These are phyloP conservation scores for Acromyrmex echinatior DNA, from an alignment of 1,140 invertebrate species.

Conservation along the genomic window DNA sequence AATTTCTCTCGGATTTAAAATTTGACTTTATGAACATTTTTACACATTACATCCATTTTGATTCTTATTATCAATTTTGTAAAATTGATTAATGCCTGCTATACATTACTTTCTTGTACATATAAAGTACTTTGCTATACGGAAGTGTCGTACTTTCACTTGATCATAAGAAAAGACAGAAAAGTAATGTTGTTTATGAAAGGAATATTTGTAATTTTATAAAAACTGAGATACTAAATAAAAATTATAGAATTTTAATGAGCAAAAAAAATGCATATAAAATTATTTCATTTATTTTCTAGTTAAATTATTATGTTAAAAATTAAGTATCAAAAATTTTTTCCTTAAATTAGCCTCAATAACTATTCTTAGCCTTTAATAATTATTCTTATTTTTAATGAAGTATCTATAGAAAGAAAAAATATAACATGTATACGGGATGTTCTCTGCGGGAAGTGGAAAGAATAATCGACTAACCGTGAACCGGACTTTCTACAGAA, in stretches of 20 bases:
- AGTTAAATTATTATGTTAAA: not conserved
- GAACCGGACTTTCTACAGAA: not conserved
- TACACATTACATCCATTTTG: not conserved
- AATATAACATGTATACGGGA: no score
- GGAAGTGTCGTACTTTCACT: not conserved
- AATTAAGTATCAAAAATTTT: not conserved
- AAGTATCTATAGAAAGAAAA: not conserved
- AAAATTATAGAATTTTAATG: not conserved
- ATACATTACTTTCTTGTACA: not conserved
- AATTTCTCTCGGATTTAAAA: not conserved
- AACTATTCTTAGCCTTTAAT: no score
- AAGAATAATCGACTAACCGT: not conserved
- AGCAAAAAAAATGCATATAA: not conserved
- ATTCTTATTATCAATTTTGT: not conserved
- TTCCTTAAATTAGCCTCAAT: not conserved
- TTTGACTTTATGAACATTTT: not conserved
- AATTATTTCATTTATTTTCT: not conserved
- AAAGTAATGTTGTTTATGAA: not conserved
- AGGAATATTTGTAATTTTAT: not conserved
- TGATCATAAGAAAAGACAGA: not conserved
- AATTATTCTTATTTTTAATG: not conserved
- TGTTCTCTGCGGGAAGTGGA: no score
- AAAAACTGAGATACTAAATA: not conserved
- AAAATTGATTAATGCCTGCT: not conserved
- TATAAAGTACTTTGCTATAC: not conserved